A percentile compares a stretch with the other conserved stretches of the same genome.
Conservation (phyloP, 2,113 vertebrate genomes). For the Origma solitaria region DNA sequence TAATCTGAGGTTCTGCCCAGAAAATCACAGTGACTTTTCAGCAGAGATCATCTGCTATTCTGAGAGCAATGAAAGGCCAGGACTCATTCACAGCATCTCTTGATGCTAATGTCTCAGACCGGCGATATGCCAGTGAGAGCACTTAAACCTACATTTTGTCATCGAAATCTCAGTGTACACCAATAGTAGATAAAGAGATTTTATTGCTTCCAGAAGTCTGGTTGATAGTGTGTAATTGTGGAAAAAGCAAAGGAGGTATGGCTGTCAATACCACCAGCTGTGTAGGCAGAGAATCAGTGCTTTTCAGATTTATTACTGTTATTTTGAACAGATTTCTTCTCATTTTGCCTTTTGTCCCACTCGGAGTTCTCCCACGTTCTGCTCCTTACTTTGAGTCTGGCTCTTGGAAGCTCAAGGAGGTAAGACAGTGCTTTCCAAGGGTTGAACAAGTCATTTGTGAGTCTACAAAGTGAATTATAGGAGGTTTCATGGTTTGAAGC, state of each 20-base stretch:
- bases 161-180: not conserved
- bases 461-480: not conserved
- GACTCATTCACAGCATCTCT: not conserved
- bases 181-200: not conserved
- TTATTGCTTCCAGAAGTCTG: not conserved
- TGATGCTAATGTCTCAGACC: not conserved
- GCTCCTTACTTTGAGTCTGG: not conserved
- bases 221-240: not conserved
- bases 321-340: slow-evolving; percentile 3
- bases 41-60: not conserved
- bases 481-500: not conserved
- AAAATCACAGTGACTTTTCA: not conserved
- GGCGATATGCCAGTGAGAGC: not conserved
- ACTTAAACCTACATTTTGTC: not conserved
- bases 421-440: not conserved
- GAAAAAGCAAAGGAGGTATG: not conserved
- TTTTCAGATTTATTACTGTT: not conserved
- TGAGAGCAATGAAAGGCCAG: not conserved
- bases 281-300: not conserved
- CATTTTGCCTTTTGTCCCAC: not conserved
- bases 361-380: not conserved
- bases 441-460: not conserved
- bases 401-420: not conserved
- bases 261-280: not conserved
- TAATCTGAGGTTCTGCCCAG: not conserved